Evolutionary conservation across 2,888 invertebrate genomes (phyloP), one percentile per base, ranked within the genome.

Genomic region (Mythimna loreyi): DNA sequence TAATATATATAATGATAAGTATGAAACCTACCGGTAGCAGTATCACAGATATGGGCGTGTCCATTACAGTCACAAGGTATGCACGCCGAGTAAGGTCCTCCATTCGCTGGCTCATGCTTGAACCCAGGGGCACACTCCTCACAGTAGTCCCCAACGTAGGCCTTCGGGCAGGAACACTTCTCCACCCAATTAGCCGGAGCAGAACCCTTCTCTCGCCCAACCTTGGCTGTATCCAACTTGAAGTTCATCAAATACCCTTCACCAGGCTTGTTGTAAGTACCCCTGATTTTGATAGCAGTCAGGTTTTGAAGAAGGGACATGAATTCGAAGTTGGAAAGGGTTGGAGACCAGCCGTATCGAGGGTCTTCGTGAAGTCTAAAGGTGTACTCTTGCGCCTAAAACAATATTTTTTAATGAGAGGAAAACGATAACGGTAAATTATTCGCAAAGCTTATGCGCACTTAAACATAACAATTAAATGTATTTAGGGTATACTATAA

Each of bases 61-160:
- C 98, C 98, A 88, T 99, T 99, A 89, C 99, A 99, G 88, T 99
- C 98, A 90, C 99, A 99, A 9, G 99, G 98, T 45, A 99, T 98
- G 90, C 99, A 99, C 2, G 97, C 97, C 78, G 98, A 98, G 89
- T 99, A 99, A 0, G 99, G 98, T 2, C 99, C 99, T 0, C 99
- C 99, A 80, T 97, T 97, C 0, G 98, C 97, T 0, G 98, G 98
- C 80, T 98, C 98, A 83, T 99, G 98, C 58, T 99, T 97, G 91
- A 97, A 99, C 1, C 99, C 99, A 0, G 99, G 98, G 0, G 98
- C 98, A 90, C 99, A 99, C 1, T 99, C 99, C 92, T 99, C 99
- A 88, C 99, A 99, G 91, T 98, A 99, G 92, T 99, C 99, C 0
- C 99, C 99, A 0, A 99, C 97, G 82, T 98, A 99, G 0, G 97